Base-by-base conservation (phyloP, 2,888 invertebrate genomes). In the Heliconius cydno region DNA sequence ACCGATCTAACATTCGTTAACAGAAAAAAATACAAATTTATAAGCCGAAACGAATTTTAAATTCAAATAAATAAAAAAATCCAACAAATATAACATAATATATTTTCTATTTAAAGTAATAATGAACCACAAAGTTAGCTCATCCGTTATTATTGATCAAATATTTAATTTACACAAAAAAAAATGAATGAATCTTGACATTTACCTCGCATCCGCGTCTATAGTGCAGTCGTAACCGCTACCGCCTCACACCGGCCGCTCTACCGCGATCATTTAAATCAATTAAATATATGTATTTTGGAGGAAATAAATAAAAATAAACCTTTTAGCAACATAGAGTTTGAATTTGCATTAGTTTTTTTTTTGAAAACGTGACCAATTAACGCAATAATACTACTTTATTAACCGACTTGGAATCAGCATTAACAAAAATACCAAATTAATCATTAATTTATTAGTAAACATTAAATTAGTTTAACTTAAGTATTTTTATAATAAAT, bases 161-260 rank as follows among this genome's bases (percentile, higher is more conserved):
- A 57, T 72, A 72, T 73, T 78, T 66, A 25, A 22, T 52, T 28
- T 41, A 38, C 30, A 22, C 57, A 5, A 73, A 57, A 78, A 78
- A 71, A 78, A 22, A 10, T 7, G 28, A 46, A 63, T 19, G 2
- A 77, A 71, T 57, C 66, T 78, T 73, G 73, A 78, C 78, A 78
- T 78, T 78, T n/a, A 73, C 28, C 15, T 13, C 52, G 66, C 57
- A 78, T 78, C 78, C 78, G 78, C 66, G 66, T 78, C 34, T 28
- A 25, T n/a, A 78, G 66, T 78, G 78, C 66, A 73, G 9, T 28
- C 34, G 57, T n/a, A 73, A 6, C 13, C 52, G 52, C 52, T 19
- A 52, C 19, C 19, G 19, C 0, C 19, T 19, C 52, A 19, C 52
- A 6, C 52, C 52, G 52, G 19, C 52, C 52, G 7, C 52, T 13